Evolutionary conservation across 1,140 invertebrate genomes (phyloP).

Genomic region (Bombyx mandarina): DNA sequence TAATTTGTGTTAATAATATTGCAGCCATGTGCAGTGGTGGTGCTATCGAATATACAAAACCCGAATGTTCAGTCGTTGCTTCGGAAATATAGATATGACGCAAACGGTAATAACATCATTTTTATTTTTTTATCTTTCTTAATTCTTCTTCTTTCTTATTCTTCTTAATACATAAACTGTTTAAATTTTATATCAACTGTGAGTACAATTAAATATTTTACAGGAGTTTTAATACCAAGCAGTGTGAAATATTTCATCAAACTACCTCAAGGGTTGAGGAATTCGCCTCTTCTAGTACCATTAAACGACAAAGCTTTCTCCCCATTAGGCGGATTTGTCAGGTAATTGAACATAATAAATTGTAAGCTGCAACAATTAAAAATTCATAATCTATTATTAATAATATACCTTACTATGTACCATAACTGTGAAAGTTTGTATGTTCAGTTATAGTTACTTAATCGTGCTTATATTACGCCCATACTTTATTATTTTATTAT

Average conservation of each 20-base stretch:
- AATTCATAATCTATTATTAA: too few relatives aligned
- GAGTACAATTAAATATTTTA: slow-evolving; percentile 3
- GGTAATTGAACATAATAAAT: slow-evolving; percentile 20
- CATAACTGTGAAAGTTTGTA: too few relatives aligned
- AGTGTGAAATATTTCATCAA: slow-evolving; percentile 61
- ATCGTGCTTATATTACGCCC: too few relatives aligned
- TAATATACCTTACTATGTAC: too few relatives aligned
- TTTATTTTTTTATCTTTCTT: slow-evolving; percentile 4
- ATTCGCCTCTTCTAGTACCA: slow-evolving; percentile 37
- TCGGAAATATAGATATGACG: slow-evolving; percentile 53
- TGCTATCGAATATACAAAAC: slow-evolving; percentile 49
- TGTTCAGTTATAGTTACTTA: too few relatives aligned
- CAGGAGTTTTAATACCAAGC: slow-evolving; percentile 52
- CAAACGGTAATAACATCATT: slow-evolving; percentile 31
- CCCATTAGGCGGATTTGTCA: slow-evolving; percentile 52
- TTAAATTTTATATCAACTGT: too few relatives aligned
- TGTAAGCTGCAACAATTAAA: too few relatives aligned
- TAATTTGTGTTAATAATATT: slow-evolving; percentile 11
- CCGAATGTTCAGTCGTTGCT: slow-evolving; percentile 46
- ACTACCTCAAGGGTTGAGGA: slow-evolving; percentile 31
- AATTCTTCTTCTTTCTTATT: neutral
- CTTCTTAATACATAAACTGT: too few relatives aligned
- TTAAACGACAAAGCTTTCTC: slow-evolving; percentile 54
- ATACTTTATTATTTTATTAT: too few relatives aligned
- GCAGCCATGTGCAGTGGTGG: slow-evolving; percentile 48